These are phyloP conservation scores for Petrocephalus sullivani DNA, from an alignment of 2,797 vertebrate genomes.

Conservation along the genomic window DNA sequence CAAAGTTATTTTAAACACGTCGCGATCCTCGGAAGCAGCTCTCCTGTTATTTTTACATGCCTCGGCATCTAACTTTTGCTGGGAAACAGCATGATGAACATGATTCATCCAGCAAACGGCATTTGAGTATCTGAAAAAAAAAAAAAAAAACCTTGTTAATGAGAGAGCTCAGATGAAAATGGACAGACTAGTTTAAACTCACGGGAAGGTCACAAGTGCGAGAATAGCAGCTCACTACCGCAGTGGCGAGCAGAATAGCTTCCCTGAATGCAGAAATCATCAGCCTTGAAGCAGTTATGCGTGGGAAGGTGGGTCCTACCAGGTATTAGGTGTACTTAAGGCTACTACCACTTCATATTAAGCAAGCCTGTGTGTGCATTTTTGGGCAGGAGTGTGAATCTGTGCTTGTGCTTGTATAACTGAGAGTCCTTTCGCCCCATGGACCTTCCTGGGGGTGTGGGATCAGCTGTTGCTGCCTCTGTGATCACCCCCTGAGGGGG, in stretches of 20 bases:
- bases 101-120: background rate
- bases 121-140: background rate
- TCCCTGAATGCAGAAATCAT: background rate
- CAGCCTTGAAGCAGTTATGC: background rate
- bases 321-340: background rate
- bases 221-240: background rate
- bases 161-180: background rate
- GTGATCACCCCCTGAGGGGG: background rate
- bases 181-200: background rate
- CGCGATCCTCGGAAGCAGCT: background rate
- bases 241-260: background rate
- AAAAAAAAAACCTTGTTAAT: background rate
- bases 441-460: background rate
- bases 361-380: background rate
- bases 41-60: background rate
- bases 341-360: background rate
- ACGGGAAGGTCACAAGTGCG: background rate
- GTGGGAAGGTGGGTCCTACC: background rate
- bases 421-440: background rate
- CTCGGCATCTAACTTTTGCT: background rate
- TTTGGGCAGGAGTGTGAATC: background rate
- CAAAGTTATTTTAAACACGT: background rate
- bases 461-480: conserved; percentile 25
- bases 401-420: background rate
- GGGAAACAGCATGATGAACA: background rate